Evolutionary conservation across 2,888 invertebrate genomes (phyloP).

Genomic region (Polydrusus cervinus): DNA sequence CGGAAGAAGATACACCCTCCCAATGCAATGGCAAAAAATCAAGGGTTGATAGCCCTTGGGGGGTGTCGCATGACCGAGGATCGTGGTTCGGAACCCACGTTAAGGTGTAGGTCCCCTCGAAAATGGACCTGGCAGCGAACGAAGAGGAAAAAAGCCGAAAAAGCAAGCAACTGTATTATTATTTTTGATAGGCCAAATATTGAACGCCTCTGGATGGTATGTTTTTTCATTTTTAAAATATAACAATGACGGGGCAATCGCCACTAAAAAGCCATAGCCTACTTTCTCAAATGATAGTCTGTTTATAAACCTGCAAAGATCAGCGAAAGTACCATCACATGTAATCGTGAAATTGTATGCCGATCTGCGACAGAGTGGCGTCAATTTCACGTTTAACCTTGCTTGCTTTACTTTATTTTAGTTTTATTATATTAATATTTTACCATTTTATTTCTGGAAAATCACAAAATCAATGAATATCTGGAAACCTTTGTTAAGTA

Average conservation of each 20-base stretch:
- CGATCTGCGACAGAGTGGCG: conserved; percentile 26
- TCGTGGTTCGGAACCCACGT: too few species aligned
- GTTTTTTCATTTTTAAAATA: not conserved
- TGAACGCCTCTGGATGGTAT: not conserved
- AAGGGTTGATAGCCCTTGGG: too few species aligned
- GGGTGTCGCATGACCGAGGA: too few species aligned
- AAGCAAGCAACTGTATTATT: too few species aligned
- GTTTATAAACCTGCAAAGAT: conserved; percentile 17
- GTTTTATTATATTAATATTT: conserved; percentile 6
- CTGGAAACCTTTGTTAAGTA: too few species aligned
- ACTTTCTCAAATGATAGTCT: conserved; percentile 28
- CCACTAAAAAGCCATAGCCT: not conserved
- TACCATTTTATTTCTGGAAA: not conserved
- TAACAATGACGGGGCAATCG: conserved; percentile 3
- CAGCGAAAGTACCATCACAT: conserved; percentile 21
- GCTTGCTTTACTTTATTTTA: not conserved
- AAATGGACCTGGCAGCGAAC: too few species aligned
- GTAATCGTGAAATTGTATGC: conserved; percentile 16
- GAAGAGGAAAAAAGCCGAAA: too few species aligned
- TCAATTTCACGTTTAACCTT: conserved; percentile 22
- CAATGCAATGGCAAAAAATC: too few species aligned
- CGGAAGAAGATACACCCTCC: too few species aligned
- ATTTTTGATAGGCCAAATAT: too few species aligned
- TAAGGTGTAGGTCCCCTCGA: too few species aligned
- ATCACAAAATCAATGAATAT: too few species aligned